Conservation (phyloP, 1,140 invertebrate species). For the Diprion similis region DNA sequence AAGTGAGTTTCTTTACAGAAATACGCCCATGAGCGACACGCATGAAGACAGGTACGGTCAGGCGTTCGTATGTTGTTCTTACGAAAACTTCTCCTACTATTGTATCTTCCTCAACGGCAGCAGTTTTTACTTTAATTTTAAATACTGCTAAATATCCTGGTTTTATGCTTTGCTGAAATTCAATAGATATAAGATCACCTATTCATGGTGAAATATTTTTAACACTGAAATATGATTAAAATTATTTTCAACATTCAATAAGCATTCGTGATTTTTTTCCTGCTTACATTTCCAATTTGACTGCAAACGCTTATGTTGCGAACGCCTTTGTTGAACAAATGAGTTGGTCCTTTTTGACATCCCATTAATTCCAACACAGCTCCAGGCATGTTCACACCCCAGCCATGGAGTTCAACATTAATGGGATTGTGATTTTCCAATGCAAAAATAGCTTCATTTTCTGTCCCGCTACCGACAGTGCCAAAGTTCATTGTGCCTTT, state of each 20-base stretch:
- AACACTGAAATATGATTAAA: slow-evolving; percentile 17
- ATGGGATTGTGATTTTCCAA: slow-evolving; percentile 82
- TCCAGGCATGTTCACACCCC: slow-evolving; percentile 73
- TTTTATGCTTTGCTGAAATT: slow-evolving; percentile 62
- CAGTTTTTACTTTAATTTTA: slow-evolving; percentile 73
- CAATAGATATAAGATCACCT: slow-evolving; percentile 14
- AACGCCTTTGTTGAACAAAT: slow-evolving; percentile 52
- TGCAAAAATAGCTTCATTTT: slow-evolving; percentile 73
- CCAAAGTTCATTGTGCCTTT: slow-evolving; percentile 76
- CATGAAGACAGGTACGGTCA: slow-evolving; percentile 70
- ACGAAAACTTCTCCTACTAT: slow-evolving; percentile 75
- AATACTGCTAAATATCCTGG: slow-evolving; percentile 77
- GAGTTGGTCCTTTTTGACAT: slow-evolving; percentile 67
- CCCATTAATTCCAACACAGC: slow-evolving; percentile 74
- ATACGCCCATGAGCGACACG: slow-evolving; percentile 68
- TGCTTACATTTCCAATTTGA: slow-evolving; percentile 52
- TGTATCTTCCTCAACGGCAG: slow-evolving; percentile 70
- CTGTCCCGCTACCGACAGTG: slow-evolving; percentile 72
- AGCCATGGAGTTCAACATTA: slow-evolving; percentile 70
- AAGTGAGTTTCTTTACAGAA: slow-evolving; percentile 71
- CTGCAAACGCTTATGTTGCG: slow-evolving; percentile 56
- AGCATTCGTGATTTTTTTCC: slow-evolving; percentile 26
- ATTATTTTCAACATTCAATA: slow-evolving; percentile 24
- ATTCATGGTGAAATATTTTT: not conserved
- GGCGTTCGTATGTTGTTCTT: slow-evolving; percentile 76